A percentile compares a stretch with the other conserved stretches of the same genome.
These are phyloP conservation scores for Phortica variegata DNA, from an alignment of 1,140 invertebrate genomes.

Conservation along the genomic window DNA sequence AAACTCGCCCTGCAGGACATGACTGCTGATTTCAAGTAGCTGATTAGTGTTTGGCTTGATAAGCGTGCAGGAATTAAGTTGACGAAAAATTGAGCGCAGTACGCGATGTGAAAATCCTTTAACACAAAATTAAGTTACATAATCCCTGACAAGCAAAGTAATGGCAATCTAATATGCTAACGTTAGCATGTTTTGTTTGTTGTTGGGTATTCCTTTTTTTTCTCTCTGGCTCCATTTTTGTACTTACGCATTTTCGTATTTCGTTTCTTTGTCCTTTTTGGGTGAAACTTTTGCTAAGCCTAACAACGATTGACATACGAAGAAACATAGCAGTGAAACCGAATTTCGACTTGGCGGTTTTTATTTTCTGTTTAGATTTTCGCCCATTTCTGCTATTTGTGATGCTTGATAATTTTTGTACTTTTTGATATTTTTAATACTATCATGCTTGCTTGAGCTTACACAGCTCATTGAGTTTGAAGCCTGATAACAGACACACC, in stretches of 20 bases:
- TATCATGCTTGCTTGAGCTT: no score
- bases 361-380: no score
- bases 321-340: neutral
- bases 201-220: no score
- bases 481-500: no score
- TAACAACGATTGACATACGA: slow-evolving; percentile 42
- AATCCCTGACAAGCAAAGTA: slow-evolving; percentile 49
- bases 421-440: no score
- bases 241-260: no score
- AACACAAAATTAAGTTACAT: slow-evolving; percentile 51
- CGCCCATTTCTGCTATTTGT: no score
- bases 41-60: slow-evolving; percentile 32
- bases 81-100: slow-evolving; percentile 33
- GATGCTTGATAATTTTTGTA: no score
- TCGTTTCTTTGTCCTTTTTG: no score
- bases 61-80: slow-evolving; percentile 46
- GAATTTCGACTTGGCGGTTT: no score
- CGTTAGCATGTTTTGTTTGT: slow-evolving; percentile 39
- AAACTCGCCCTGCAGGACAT: slow-evolving; percentile 27
- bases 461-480: no score
- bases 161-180: slow-evolving; percentile 54
- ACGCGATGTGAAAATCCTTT: slow-evolving; percentile 40
- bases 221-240: no score
- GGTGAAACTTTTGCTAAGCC: slow-evolving; percentile 30
- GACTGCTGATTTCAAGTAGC: slow-evolving; percentile 39